These are phyloP conservation scores for Actinemys pallida DNA, from an alignment of 2,113 vertebrate genomes.

Conservation along the genomic window DNA sequence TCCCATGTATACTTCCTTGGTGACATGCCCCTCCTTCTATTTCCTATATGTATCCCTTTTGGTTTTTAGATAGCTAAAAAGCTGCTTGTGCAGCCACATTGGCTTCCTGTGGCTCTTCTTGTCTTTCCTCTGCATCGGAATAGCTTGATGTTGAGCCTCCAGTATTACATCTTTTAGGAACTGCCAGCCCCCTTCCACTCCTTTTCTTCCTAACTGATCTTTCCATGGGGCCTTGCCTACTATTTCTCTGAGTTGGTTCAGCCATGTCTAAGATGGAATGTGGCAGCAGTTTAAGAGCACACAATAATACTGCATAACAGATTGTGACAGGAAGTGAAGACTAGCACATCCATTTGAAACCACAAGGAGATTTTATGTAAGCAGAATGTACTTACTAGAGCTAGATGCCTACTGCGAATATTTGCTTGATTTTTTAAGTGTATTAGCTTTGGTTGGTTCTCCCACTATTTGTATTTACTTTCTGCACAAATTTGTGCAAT, in stretches of 20 bases:
- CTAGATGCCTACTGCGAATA: not conserved
- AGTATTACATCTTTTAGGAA: not conserved
- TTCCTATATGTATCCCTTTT: not conserved
- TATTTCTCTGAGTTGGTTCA: not conserved
- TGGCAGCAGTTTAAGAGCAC: fast-evolving
- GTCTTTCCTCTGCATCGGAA: not conserved
- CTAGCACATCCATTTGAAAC: not conserved
- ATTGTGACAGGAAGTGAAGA: fast-evolving
- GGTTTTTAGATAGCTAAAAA: not conserved
- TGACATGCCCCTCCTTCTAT: not conserved
- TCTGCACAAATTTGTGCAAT: not conserved
- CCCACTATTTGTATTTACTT: not conserved
- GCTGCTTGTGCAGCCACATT: not conserved
- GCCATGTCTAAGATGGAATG: not conserved
- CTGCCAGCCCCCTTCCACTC: not conserved
- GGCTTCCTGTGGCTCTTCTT: not conserved
- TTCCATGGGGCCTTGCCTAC: not conserved
- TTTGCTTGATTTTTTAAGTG: not conserved
- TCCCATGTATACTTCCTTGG: not conserved
- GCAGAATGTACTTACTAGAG: not conserved
- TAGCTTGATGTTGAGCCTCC: not conserved
- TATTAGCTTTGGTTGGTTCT: not conserved
- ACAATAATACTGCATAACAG: not conserved
- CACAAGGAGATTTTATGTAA: not conserved
- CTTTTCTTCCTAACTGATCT: not conserved